Evolutionary conservation across 2,888 invertebrate genomes (phyloP).

Genomic region (Galerucella pusilla): DNA sequence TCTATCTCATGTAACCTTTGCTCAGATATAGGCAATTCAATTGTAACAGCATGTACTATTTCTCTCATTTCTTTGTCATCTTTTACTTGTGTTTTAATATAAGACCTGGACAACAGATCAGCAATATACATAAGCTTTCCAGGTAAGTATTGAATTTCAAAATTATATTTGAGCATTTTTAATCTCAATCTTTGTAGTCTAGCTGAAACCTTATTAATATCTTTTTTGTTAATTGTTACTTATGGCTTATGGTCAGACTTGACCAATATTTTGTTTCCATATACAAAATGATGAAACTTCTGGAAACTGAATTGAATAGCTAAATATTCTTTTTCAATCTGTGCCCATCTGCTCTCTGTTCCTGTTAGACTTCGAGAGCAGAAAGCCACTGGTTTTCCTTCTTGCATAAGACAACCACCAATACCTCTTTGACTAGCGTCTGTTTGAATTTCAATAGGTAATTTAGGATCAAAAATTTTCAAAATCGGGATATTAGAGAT

Average conservation of each 20-base stretch:
- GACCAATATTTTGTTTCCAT: slow-evolving; percentile 50
- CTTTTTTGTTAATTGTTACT: slow-evolving; percentile 43
- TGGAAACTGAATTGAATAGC: slow-evolving; percentile 53
- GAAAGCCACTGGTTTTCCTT: slow-evolving; percentile 48
- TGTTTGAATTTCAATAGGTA: slow-evolving; percentile 42
- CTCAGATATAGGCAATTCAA: too few species aligned
- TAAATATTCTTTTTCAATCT: slow-evolving; percentile 53
- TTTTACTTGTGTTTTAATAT: too few species aligned
- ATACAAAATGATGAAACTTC: slow-evolving; percentile 57
- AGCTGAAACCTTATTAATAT: slow-evolving; percentile 32
- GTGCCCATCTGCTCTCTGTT: slow-evolving; percentile 50
- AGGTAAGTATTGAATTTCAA: slow-evolving; percentile 47
- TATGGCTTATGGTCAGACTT: slow-evolving; percentile 56
- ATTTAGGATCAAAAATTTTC: slow-evolving; percentile 45
- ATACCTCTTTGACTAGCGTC: slow-evolving; percentile 46
- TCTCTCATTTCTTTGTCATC: too few species aligned
- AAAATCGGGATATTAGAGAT: slow-evolving; percentile 43
- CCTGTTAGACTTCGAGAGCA: slow-evolving; percentile 51
- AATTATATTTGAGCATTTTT: slow-evolving; percentile 46
- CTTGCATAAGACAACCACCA: slow-evolving; percentile 46
- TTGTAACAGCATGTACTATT: too few species aligned
- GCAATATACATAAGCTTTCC: slow-evolving; percentile 46
- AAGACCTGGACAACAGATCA: slow-evolving; percentile 33
- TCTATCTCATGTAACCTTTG: too few species aligned
- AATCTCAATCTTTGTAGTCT: slow-evolving; percentile 44